Evolutionary conservation across 2,797 vertebrate genomes (phyloP), one percentile per base, ranked within the genome.

Genomic region (Liasis olivaceus): DNA sequence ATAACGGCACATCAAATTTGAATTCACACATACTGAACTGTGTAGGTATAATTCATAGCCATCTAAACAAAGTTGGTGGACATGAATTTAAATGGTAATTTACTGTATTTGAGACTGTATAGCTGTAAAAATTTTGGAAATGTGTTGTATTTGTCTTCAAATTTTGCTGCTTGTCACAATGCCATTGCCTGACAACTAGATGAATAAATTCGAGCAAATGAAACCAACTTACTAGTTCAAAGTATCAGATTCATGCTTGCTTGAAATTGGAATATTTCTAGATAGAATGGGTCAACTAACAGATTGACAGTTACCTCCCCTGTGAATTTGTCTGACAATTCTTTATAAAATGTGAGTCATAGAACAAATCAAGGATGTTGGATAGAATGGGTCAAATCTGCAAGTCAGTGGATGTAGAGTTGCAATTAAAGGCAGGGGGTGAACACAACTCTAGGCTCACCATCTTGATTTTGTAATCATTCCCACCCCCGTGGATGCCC

Each of bases 111-210:
- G 2, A 94, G 91, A 63, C 94, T 92, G 92, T 14, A 0, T 90
- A 95, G 92, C 96, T 94, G 89, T 93, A 95, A 22, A 92, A 93
- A 94, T 95, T 94, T 93, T 92, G 92, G 69, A 63, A 95, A 91
- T 91, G 92, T 47, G 93, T 92, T 77, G 93, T 94, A 93, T 95
- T 26, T 94, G 12, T 28, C 96, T 95, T 95, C 94, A 96, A 96
- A 95, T 96, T 95, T 96, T 96, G 86, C 87, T 87, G 92, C 81
- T 94, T 93, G 94, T 88, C 88, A n/a, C 91, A 94, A 72, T 93
- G 93, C 94, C 94, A 95, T 94, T 64, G 64, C 91, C 88, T 47
- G 72, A 63, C 92, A 26, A 54, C 58, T 84, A 58, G 92, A 36
- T 91, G 95, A 85, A 91, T 86, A 85, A 91, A 93, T 91, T 91